Evolutionary conservation across 2,113 vertebrate genomes (phyloP), one percentile per base, ranked within the genome.

Genomic region (Hiodon tergisus): DNA sequence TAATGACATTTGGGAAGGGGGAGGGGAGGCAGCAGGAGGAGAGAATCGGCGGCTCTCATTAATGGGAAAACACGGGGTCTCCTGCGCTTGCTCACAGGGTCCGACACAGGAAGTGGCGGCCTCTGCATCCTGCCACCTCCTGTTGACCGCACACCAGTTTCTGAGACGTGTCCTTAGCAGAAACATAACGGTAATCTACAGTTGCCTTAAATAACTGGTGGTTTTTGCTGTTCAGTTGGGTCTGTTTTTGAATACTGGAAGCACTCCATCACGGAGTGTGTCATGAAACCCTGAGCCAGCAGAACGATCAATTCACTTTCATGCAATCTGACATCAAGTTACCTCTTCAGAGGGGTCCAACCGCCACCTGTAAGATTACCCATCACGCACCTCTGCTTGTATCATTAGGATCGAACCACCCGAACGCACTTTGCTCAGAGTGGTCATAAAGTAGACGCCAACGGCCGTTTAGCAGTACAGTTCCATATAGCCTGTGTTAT

Each of bases 321-420:
- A 55, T 5, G 7, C 16, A 5, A 53, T 59, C 67, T 54, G 13
- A 53, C 51, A 54, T 48, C 5, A 68, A 31, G 31, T 31, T 31
- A 31, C 31, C 31, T 31, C 31, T 31, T 31, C 31, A 31, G 31
- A 48, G 17, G n/a, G 4, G 69, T 14, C 52, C 72, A 71, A 55
- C 73, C 77, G 71, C 52, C 78, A 80, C 79, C 52, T 17, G 8
- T 48, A 58, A 74, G 67, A 73, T 78, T 47, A 77, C 62, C 72
- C 65, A 50, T 47, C n/a, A 13, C 13, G 53, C 46, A 47, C 50
- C 14, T 50, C 54, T 14, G 55, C 65, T 60, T 46, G 57, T 69
- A 52, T 48, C 16, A 76, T 46, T 59, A 75, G 46, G 46, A 59
- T 53, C 69, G 65, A 69, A 54, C 63, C 47, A 6, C 57, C 8